Base-by-base conservation (phyloP, 2,888 invertebrate genomes). In the Pachliopta kotzebuea region DNA sequence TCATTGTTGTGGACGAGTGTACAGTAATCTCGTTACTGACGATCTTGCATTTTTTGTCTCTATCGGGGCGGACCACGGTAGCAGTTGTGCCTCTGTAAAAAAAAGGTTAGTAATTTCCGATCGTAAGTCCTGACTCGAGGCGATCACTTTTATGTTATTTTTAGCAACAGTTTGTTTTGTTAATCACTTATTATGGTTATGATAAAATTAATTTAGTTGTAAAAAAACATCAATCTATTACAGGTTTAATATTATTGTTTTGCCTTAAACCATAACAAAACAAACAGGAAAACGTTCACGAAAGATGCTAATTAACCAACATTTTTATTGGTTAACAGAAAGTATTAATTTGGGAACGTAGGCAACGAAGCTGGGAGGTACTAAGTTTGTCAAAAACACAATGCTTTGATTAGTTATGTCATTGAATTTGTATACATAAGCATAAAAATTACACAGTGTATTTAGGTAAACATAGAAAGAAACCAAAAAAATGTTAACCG, bases 1-100 rank as follows among this genome's bases (percentile, higher is more conserved):
- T 45, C 6, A 45, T n/a, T 45, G 18, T 18, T 45, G 45, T n/a
- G n/a, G 18, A n/a, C 18, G 71, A 73, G 26, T 76, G 75, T 79
- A 79, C 78, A 24, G 45, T 71, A 68, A 70, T 72, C 72, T 37
- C 75, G 74, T 79, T 76, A 77, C 70, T 45, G 54, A 58, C 69
- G 72, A 76, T 72, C 73, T 67, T 68, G 68, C 68, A 71, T 85
- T 87, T 88, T 88, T 86, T 86, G 81, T 78, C 65, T 68, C 70
- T 72, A 76, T 76, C 80, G 79, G 69, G 72, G 80, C 80, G 79
- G 79, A 76, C 76, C 73, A 77, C 86, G 79, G 84, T 84, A 85
- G 86, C 84, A 62, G 72, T 68, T 74, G 68, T 71, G 73, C 76
- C 74, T 69, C 70, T 72, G 74, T 80, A 84, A 81, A 83, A 83